Evolutionary conservation across 2,113 vertebrate species (phyloP), one percentile per base, ranked within the genome.

Genomic region (Gasterosteus aculeatus): DNA sequence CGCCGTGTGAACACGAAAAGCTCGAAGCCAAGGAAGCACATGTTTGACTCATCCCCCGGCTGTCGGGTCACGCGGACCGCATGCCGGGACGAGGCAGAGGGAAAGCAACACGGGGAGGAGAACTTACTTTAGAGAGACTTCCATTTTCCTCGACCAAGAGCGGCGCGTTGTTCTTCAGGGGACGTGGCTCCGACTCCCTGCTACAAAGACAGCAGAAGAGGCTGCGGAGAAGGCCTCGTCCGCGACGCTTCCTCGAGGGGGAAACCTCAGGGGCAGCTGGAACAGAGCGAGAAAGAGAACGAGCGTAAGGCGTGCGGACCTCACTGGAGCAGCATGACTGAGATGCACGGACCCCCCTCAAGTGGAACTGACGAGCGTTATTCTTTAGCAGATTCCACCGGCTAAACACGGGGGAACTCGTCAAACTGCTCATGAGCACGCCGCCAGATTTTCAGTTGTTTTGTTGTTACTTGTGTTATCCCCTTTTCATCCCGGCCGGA

Each of bases 171-270:
- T 94, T 94, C 76, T 96, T 95, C 31, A 92, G 87, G 0, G 93
- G 91, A 33, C 93, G 81, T 5, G 94, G 82, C 56, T 96, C 95
- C 0, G 92, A 65, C 47, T 95, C 94, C 0, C 94, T 93, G 46
- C 92, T 92, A 68, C 95, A 95, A 41, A 96, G 84, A 41, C 95
- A 96, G 92, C 95, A 96, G 89, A 95, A 95, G 29, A 96, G 91
- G 0, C 94, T 94, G 56, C 90, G 92, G 82, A 96, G 85, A 69
- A 96, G 92, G 33, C 95, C 93, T 80, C 94, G 90, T 38, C 86
- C 92, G 53, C 92, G 93, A 64, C 93, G 94, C 84, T 96, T 96
- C 92, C 94, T 95, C 19, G 93, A 92, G 44, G 92, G 82, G 1
- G 93, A 86, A 2, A 88, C 69, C 22, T 72, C 85, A 51, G 77